Base-by-base conservation (phyloP, 2,113 vertebrate species). In the Gymnocephalus cernua region DNA sequence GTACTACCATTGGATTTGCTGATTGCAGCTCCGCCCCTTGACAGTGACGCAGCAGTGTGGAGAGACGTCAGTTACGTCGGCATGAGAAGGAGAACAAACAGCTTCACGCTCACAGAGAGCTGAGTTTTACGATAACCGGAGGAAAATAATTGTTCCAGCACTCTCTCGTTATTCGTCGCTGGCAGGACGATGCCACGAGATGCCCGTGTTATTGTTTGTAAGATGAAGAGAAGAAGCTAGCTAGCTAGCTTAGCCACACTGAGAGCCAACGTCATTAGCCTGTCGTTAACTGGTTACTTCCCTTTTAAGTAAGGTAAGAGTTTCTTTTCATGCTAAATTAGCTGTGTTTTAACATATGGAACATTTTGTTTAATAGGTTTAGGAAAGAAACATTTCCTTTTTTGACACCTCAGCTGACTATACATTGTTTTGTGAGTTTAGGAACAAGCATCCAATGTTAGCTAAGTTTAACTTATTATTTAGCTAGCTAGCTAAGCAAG, bases 11-110 rank as follows among this genome's bases (percentile, higher is more conserved):
- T 38, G 35, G 35, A 9, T 38, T 38, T 4, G 15, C 27, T 10
- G 54, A 18, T 32, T 12, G 19, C 0, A 25, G 75, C 79, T 14
- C 89, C 89, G 58, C 91, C 91, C 54, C 65, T 25, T 10, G 3
- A 4, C 7, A 0, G 5, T 85, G 82, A 90, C 84, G 73, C 41
- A 48, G 11, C 32, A 4, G 16, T 35, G 25, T 27, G 25, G 8
- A 1, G 14, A 25, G 14, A 29, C 14, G 58, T 50, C 47, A 2
- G 82, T 90, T 54, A 88, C 82, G 82, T 92, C 81, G 61, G 69
- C 62, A 44, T 78, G 70, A 41, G 10, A 69, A 47, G 75, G 15
- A 25, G 7, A 74, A 65, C 38, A 69, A 79, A 77, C 45, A 57
- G 62, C 1, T 61, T 23, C 1, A 5, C 41, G 14, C 61, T 27